A percentile compares a stretch with the other conserved stretches of the same genome.
Evolutionary conservation across 1,140 invertebrate genomes (phyloP).

Genomic region (Prorops nasuta): DNA sequence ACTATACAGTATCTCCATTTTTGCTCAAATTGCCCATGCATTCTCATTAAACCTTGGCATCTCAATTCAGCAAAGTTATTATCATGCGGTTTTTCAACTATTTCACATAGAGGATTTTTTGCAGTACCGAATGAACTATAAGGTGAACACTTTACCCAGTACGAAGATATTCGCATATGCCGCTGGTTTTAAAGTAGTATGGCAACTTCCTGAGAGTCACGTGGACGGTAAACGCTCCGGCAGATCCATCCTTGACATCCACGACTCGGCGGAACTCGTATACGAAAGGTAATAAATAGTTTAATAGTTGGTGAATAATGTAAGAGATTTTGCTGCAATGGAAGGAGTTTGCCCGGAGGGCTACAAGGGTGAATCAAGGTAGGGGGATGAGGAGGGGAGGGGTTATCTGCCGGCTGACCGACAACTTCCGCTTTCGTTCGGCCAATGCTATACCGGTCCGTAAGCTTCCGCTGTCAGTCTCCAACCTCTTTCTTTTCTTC

Average conservation of each 20-base stretch:
- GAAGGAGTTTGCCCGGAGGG: background rate
- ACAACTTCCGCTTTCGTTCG: slow-evolving; percentile 10
- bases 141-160: slow-evolving; percentile 34
- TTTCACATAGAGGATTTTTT: too few species aligned
- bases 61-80: too few species aligned
- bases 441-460: slow-evolving; percentile 13
- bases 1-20: too few species aligned
- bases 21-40: too few species aligned
- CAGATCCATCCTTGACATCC: slow-evolving; percentile 34
- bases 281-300: slow-evolving; percentile 52
- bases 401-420: slow-evolving; percentile 12
- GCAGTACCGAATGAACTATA: slow-evolving; percentile 52
- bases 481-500: background rate
- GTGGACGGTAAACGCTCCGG: slow-evolving; percentile 13
- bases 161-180: slow-evolving; percentile 47
- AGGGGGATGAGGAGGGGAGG: background rate
- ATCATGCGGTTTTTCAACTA: too few species aligned
- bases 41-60: too few species aligned
- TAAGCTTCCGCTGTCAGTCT: background rate
- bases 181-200: slow-evolving; percentile 48
- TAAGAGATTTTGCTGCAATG: too few species aligned
- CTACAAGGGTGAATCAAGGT: background rate
- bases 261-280: slow-evolving; percentile 35
- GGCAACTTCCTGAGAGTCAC: slow-evolving; percentile 39
- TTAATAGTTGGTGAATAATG: slow-evolving; percentile 40